A percentile compares a stretch with the other conserved stretches of the same genome.
phyloP scores from a whole-genome alignment of 2,113 vertebrate genomes.

The Pangasianodon gigas region DNA sequence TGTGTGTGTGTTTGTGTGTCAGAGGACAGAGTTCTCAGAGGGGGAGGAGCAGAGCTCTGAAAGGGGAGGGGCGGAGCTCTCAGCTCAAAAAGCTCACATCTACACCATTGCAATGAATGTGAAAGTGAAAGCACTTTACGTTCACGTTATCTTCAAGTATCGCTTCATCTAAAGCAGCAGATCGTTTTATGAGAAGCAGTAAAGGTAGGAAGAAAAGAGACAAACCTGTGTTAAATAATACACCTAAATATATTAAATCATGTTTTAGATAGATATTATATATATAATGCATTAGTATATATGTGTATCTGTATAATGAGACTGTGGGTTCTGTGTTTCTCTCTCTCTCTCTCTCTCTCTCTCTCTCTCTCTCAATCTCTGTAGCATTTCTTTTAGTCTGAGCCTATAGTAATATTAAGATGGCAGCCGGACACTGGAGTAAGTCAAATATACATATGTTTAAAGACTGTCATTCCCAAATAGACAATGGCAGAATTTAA shows the following conservation, averaged over 20 bases:
- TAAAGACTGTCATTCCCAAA: not conserved
- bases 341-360: not conserved
- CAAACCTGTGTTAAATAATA: not conserved
- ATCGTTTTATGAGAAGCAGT: not conserved
- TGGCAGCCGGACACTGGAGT: not conserved
- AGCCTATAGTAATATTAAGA: not conserved
- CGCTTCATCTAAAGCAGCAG: not conserved
- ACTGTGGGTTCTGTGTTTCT: not conserved
- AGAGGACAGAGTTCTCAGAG: too few species aligned
- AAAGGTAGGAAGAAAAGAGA: not conserved
- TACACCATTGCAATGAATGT: not conserved
- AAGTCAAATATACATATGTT: not conserved
- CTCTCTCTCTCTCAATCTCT: not conserved
- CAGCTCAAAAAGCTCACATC: not conserved
- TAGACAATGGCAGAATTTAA: not conserved
- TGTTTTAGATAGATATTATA: not conserved
- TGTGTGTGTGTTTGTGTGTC: too few species aligned
- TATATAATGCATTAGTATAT: not conserved
- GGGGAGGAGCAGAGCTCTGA: too few species aligned
- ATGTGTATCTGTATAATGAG: not conserved
- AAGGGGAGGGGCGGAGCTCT: not conserved
- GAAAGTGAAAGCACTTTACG: not conserved
- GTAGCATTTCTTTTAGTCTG: not conserved
- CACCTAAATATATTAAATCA: not conserved
- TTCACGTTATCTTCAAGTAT: too few species aligned